Percentiles rank a stretch among this genome's conserved stretches.
These are phyloP conservation scores for Zygothrica quintamaculata DNA, from an alignment of 2,888 invertebrate species.

Conservation along the genomic window DNA sequence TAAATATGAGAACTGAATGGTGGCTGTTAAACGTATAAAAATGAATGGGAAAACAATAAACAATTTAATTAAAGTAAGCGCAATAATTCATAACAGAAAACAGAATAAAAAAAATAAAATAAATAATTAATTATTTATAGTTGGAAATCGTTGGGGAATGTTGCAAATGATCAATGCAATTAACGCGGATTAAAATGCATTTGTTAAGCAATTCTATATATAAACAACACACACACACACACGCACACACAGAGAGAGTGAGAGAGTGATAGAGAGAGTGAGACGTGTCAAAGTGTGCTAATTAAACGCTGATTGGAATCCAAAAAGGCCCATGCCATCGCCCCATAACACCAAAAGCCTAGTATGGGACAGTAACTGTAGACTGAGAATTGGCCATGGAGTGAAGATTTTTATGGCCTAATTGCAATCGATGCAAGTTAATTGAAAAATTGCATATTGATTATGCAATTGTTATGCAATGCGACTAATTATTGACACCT, in stretches of 20 bases:
- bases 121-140: no score
- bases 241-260: background rate
- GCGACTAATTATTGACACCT: slow-evolving; percentile 67
- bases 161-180: slow-evolving; percentile 49
- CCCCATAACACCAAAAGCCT: background rate
- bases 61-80: slow-evolving; percentile 33
- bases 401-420: slow-evolving; percentile 16
- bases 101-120: background rate
- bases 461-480: slow-evolving; percentile 75
- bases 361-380: background rate
- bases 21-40: no score
- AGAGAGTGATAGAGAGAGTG: slow-evolving; percentile 4
- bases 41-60: no score
- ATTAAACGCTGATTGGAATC: slow-evolving; percentile 47
- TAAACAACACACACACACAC: slow-evolving; percentile 3
- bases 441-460: slow-evolving; percentile 70
- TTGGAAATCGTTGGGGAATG: background rate
- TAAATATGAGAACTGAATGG: no score
- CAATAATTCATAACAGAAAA: slow-evolving; percentile 6
- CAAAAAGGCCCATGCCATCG: slow-evolving; percentile 19
- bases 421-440: slow-evolving; percentile 54
- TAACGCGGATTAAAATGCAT: slow-evolving; percentile 36
- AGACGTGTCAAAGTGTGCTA: slow-evolving; percentile 48
- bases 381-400: background rate
- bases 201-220: no score